A percentile compares a stretch with the other conserved stretches of the same genome.
These are phyloP conservation scores for Oostethus manadensis DNA, from an alignment of 2,113 vertebrate genomes.

Conservation along the genomic window DNA sequence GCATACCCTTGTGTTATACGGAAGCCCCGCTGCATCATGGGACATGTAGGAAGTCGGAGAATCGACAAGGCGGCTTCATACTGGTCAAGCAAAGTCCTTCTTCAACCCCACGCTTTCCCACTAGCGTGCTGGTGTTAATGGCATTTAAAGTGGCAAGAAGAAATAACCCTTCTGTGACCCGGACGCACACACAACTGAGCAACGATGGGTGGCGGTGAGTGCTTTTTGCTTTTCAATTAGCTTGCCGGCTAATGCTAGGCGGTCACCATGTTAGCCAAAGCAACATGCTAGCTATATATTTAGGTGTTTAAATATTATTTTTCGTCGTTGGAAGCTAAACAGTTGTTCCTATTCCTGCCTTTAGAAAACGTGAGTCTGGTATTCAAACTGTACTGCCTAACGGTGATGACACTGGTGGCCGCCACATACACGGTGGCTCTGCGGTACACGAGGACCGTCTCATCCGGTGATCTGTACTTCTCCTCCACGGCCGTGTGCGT, in stretches of 20 bases:
- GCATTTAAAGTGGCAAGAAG: conserved; percentile 4
- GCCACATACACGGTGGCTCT: conserved; percentile 84
- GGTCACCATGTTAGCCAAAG: not conserved
- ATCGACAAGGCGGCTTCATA: not conserved
- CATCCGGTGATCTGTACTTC: conserved; percentile 80
- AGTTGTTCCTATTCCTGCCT: conserved; percentile 16
- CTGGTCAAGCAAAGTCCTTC: not conserved
- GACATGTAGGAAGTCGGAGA: not conserved
- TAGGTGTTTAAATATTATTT: not conserved
- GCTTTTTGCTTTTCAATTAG: not conserved
- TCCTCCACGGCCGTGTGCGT: conserved; percentile 90
- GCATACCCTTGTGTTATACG: too few species aligned
- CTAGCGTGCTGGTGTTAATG: not conserved
- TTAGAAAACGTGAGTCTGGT: conserved; percentile 83
- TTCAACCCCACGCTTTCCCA: rapidly evolving
- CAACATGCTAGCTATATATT: too few species aligned
- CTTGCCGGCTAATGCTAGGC: conserved; percentile 23
- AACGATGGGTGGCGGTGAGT: conserved; percentile 58
- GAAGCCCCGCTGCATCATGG: not conserved
- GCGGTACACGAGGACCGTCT: conserved; percentile 83
- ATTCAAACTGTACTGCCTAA: conserved; percentile 93
- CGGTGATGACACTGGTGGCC: conserved; percentile 93
- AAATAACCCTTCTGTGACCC: not conserved
- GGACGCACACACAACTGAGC: conserved; percentile 7
- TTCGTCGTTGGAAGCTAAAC: too few species aligned